A percentile compares a stretch with the other conserved stretches of the same genome.
Evolutionary conservation across 2,797 vertebrate genomes (phyloP).

Genomic region (Amblyopsis hoosieri): DNA sequence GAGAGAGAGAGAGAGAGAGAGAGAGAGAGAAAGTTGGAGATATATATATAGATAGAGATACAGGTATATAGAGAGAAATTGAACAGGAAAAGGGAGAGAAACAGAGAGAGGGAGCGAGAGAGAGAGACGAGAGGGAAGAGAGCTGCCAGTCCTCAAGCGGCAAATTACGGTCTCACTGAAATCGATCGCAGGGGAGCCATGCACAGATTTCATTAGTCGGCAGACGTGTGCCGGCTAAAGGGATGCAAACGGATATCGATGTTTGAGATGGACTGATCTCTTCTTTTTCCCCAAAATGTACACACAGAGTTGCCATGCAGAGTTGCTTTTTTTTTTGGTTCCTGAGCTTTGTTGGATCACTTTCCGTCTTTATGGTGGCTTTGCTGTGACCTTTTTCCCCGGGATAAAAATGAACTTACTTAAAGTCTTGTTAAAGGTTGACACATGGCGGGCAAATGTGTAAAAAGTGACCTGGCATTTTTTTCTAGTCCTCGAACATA

Average conservation of each 20-base stretch:
- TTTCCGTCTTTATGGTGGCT: conserved; percentile 59
- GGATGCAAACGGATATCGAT: conserved; percentile 88
- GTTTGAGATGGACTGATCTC: conserved; percentile 86
- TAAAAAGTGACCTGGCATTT: conserved; percentile 5
- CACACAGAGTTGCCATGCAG: conserved; percentile 65
- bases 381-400: conserved; percentile 52
- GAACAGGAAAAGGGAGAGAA: conserved; percentile 17
- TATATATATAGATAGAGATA: no score
- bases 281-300: conserved; percentile 80
- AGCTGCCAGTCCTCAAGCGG: conserved; percentile 78
- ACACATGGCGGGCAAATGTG: background rate
- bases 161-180: conserved; percentile 77
- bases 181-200: conserved; percentile 81
- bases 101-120: background rate
- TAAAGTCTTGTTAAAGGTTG: background rate
- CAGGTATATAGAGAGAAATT: conserved; percentile 1
- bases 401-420: conserved; percentile 39
- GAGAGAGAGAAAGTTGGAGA: background rate
- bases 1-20: conserved; percentile 30
- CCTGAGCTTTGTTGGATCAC: conserved; percentile 53
- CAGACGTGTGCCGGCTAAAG: conserved; percentile 78
- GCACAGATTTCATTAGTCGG: conserved; percentile 84
- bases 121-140: conserved; percentile 9
- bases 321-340: conserved; percentile 63
- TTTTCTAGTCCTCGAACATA: conserved; percentile 39